phyloP scores from a whole-genome alignment of 2,113 vertebrate genomes.

The Tachuris rubrigastra region DNA sequence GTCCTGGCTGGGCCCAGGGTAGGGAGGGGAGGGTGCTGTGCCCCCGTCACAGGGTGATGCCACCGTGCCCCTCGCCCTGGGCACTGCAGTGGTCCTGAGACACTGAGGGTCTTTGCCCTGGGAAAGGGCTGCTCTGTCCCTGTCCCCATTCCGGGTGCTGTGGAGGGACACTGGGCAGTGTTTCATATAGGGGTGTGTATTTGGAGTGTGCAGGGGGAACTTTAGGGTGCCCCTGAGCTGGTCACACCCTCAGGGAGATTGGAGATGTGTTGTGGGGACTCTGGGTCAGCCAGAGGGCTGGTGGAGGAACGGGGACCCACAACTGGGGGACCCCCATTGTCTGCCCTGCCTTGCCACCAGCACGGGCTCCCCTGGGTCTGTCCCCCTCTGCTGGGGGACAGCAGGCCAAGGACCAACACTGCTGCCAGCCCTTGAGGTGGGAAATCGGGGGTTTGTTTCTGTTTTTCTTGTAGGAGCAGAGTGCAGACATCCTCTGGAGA shows the following conservation, averaged over 20 bases:
- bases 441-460: accelerated
- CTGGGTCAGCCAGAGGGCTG: background rate
- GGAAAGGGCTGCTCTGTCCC: background rate
- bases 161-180: background rate
- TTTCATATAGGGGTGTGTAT: background rate
- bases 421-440: background rate
- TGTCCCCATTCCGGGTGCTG: background rate
- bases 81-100: background rate
- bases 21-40: background rate
- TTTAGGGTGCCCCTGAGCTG: background rate
- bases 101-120: background rate
- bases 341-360: background rate
- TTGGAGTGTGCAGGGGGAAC: accelerated
- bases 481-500: background rate
- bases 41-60: accelerated
- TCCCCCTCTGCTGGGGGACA: background rate
- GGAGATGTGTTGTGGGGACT: accelerated
- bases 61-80: background rate
- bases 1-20: accelerated
- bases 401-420: background rate
- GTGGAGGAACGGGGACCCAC: accelerated
- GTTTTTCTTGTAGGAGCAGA: background rate
- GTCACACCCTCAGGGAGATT: background rate
- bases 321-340: accelerated
- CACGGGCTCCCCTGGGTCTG: background rate